These are phyloP conservation scores for Bellardia bayeri DNA, from an alignment of 2,888 invertebrate genomes.

Conservation along the genomic window DNA sequence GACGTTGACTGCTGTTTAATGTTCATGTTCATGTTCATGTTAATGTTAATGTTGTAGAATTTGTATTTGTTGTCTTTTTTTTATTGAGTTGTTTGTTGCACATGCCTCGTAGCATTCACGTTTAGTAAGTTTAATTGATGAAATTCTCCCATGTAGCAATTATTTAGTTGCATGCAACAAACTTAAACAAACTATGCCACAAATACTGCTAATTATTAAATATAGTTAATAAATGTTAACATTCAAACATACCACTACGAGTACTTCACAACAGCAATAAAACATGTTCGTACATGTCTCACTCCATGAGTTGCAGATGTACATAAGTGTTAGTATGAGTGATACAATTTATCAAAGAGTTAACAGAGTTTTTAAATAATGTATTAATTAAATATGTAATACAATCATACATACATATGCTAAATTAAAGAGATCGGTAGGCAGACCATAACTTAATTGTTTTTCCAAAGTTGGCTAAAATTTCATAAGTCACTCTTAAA, in stretches of 20 bases:
- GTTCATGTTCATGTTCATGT: slow-evolving; percentile 5
- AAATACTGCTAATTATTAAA: slow-evolving; percentile 52
- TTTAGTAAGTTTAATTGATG: slow-evolving; percentile 73
- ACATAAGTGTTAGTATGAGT: slow-evolving; percentile 24
- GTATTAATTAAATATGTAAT: neutral
- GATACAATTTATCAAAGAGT: slow-evolving; percentile 17
- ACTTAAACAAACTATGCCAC: slow-evolving; percentile 54
- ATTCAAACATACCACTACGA: neutral
- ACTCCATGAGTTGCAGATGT: slow-evolving; percentile 14
- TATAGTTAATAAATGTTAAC: slow-evolving; percentile 57
- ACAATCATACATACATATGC: too few species aligned
- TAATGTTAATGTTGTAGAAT: slow-evolving; percentile 1
- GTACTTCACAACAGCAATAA: neutral
- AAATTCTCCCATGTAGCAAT: slow-evolving; percentile 75
- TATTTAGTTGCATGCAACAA: slow-evolving; percentile 74
- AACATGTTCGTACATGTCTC: slow-evolving; percentile 6
- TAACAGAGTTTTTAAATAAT: neutral
- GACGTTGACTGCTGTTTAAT: slow-evolving; percentile 33
- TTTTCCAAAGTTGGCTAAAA: too few species aligned
- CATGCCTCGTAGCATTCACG: slow-evolving; percentile 51
- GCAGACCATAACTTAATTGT: too few species aligned
- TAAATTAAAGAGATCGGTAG: too few species aligned
- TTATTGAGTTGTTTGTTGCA: slow-evolving; percentile 48
- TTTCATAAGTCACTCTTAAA: too few species aligned
- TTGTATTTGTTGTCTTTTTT: slow-evolving; percentile 18